These are phyloP conservation scores for Schlechtendalia chinensis DNA, from an alignment of 1,140 invertebrate genomes.

Conservation along the genomic window DNA sequence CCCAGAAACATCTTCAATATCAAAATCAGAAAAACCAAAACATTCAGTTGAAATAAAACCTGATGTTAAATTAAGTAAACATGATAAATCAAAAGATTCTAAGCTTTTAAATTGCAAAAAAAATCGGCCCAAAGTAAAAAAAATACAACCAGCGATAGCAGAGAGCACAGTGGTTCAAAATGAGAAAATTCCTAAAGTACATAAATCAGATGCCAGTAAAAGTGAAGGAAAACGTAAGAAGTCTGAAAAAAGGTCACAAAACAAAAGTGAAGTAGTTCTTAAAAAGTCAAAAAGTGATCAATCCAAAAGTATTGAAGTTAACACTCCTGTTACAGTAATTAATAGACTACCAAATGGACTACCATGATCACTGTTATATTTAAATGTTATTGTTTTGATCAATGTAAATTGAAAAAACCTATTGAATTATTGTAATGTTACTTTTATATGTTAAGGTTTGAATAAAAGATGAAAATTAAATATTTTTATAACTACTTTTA, in stretches of 20 bases:
- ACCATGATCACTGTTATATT: slow-evolving; percentile 35
- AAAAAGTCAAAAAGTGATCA: slow-evolving; percentile 31
- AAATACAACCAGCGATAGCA: background rate
- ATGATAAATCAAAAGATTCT: background rate
- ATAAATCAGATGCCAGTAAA: slow-evolving; percentile 12
- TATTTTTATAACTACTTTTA: too few relatives aligned
- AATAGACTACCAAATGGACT: slow-evolving; percentile 35
- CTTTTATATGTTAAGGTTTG: slow-evolving; percentile 19
- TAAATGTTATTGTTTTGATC: slow-evolving; percentile 19
- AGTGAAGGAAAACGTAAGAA: slow-evolving; percentile 19
- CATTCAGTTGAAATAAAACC: background rate
- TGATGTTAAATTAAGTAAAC: slow-evolving; percentile 23
- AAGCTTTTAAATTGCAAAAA: background rate
- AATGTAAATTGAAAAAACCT: slow-evolving; percentile 20
- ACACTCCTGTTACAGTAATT: background rate
- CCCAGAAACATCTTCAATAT: background rate
- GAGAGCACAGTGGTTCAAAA: background rate
- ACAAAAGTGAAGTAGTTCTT: slow-evolving; percentile 5
- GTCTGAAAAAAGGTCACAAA: slow-evolving; percentile 27
- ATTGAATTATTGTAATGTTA: slow-evolving; percentile 42
- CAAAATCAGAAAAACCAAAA: background rate
- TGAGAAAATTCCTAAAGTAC: background rate
- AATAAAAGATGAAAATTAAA: background rate
- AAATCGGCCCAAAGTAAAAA: background rate
- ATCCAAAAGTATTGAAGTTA: slow-evolving; percentile 16